Evolutionary conservation across 2,888 invertebrate species (phyloP).

Genomic region (Acrocyrtus sp.): DNA sequence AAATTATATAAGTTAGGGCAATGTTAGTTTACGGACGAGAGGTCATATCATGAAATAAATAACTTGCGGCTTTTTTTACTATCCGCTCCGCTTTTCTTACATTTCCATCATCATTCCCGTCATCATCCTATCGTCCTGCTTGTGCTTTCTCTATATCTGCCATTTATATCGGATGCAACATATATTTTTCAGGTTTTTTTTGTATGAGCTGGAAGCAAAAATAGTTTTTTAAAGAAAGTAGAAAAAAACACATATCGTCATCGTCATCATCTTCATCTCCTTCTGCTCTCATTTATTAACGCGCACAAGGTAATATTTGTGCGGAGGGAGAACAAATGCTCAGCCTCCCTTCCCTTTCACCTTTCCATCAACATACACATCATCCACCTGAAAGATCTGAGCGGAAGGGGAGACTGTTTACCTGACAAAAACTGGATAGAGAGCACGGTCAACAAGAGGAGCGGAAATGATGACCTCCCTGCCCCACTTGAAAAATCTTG

Average conservation of each 20-base stretch:
- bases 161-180: too few relatives aligned
- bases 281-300: background rate
- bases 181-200: too few relatives aligned
- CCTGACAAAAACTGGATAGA: too few relatives aligned
- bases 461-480: conserved; percentile 33
- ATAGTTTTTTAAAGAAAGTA: background rate
- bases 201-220: background rate
- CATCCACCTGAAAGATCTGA: background rate
- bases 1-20: too few relatives aligned
- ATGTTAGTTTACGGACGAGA: conserved; percentile 47
- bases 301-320: background rate
- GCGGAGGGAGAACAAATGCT: background rate
- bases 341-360: background rate
- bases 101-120: too few relatives aligned
- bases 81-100: background rate
- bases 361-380: background rate
- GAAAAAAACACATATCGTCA: background rate
- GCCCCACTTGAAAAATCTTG: background rate
- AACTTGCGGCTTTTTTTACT: conserved; percentile 31
- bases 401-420: background rate
- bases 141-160: too few relatives aligned
- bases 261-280: background rate
- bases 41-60: conserved; percentile 59
- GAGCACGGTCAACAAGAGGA: conserved; percentile 14
- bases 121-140: too few relatives aligned